phyloP scores from a whole-genome alignment of 2,888 invertebrate species.

The Eupsilia transversa region DNA sequence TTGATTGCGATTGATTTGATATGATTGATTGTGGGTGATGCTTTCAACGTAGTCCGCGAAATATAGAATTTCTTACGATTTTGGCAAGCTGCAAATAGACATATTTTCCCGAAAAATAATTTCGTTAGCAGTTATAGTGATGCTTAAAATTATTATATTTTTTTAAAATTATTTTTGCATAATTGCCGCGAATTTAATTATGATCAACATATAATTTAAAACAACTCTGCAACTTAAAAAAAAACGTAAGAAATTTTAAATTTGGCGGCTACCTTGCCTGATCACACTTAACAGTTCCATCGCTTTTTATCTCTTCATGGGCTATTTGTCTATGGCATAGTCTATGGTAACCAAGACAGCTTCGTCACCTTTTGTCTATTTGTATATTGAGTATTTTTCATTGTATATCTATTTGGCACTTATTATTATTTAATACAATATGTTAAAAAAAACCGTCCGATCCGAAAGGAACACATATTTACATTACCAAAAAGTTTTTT shows the following conservation, averaged over 20 bases:
- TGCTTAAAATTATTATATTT: not conserved
- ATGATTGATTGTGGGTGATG: too few species aligned
- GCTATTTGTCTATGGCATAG: not conserved
- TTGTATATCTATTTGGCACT: constrained; percentile 5
- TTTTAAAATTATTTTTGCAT: not conserved
- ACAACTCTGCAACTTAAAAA: not conserved
- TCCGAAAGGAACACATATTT: too few species aligned
- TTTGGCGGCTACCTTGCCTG: not conserved
- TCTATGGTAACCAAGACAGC: not conserved
- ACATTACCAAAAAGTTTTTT: too few species aligned
- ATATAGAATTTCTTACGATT: not conserved
- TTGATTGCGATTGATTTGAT: too few species aligned
- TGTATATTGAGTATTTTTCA: constrained; percentile 21
- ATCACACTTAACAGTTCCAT: not conserved
- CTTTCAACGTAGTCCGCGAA: not conserved
- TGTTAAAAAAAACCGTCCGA: too few species aligned
- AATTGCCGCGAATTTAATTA: not conserved
- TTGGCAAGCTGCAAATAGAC: not conserved
- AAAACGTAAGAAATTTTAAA: not conserved
- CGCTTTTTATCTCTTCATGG: not conserved
- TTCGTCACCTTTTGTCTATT: not conserved
- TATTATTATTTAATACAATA: not conserved
- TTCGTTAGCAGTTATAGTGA: too few species aligned
- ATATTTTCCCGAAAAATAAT: too few species aligned
- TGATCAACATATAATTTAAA: not conserved